A percentile compares a stretch with the other conserved stretches of the same genome.
phyloP scores from a whole-genome alignment of 2,888 invertebrate species.

The Apocheima hispidaria region DNA sequence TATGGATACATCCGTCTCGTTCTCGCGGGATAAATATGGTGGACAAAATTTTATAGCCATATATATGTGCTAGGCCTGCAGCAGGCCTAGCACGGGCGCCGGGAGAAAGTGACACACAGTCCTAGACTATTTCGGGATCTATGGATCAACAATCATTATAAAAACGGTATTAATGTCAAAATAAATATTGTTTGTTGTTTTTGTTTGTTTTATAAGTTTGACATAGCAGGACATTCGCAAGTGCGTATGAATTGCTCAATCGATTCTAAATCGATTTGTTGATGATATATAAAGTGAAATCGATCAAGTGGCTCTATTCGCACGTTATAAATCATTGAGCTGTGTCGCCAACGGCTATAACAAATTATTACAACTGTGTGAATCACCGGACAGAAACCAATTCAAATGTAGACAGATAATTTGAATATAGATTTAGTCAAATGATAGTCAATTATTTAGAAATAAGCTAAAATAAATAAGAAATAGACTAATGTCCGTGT shows the following conservation, averaged over 20 bases:
- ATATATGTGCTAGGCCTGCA: no score
- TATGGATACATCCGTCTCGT: no score
- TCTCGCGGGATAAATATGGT: no score
- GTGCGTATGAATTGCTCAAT: constrained; percentile 19
- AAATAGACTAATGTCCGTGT: no score
- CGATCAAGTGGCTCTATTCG: constrained; percentile 23
- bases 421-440: neutral
- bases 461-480: no score
- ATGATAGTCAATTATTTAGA: neutral
- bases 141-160: no score
- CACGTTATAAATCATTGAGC: constrained; percentile 22
- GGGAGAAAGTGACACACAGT: no score
- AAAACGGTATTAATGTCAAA: neutral
- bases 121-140: no score
- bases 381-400: neutral
- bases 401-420: constrained; percentile 5
- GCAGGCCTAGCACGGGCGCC: no score
- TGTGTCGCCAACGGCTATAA: constrained; percentile 11
- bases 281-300: no score
- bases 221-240: neutral
- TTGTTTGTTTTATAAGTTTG: neutral
- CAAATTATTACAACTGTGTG: constrained; percentile 12
- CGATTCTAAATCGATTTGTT: constrained; percentile 18
- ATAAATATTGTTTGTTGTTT: no score
- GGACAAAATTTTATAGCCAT: no score